Percentiles rank a stretch among this genome's conserved stretches.
Conservation (phyloP, 2,888 invertebrate species). For the Lochmaea crataegi region DNA sequence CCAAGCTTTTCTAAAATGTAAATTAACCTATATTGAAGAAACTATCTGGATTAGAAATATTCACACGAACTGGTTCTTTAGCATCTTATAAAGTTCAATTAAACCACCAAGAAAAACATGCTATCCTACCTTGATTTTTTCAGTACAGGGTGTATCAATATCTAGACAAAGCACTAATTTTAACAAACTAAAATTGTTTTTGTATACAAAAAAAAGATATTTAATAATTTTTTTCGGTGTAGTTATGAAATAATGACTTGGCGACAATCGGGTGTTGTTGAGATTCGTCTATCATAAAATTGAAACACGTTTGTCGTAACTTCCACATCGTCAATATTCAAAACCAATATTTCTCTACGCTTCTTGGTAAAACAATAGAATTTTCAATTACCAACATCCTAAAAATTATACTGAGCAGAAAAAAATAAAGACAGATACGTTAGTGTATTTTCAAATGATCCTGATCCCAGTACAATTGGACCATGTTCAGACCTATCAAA, state of each 20-base stretch:
- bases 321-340: conserved; percentile 26
- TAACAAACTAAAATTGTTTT: no score
- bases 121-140: conserved; percentile 40
- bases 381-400: conserved; percentile 11
- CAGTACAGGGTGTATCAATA: conserved; percentile 23
- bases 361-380: conserved; percentile 23
- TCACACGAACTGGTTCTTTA: conserved; percentile 50
- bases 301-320: conserved; percentile 23
- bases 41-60: conserved; percentile 51
- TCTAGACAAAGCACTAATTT: neutral
- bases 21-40: conserved; percentile 52
- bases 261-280: conserved; percentile 5
- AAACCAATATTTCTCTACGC: conserved; percentile 21
- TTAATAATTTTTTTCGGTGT: neutral
- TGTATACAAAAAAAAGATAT: no score
- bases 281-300: conserved; percentile 23
- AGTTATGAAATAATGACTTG: neutral
- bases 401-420: neutral
- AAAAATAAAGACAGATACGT: neutral
- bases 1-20: conserved; percentile 48
- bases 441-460: no score
- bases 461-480: no score
- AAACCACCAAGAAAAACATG: conserved; percentile 44
- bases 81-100: conserved; percentile 49
- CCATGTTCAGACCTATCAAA: no score